Conservation (phyloP, 2,888 invertebrate species). For the Lordiphosa andalusiaca region DNA sequence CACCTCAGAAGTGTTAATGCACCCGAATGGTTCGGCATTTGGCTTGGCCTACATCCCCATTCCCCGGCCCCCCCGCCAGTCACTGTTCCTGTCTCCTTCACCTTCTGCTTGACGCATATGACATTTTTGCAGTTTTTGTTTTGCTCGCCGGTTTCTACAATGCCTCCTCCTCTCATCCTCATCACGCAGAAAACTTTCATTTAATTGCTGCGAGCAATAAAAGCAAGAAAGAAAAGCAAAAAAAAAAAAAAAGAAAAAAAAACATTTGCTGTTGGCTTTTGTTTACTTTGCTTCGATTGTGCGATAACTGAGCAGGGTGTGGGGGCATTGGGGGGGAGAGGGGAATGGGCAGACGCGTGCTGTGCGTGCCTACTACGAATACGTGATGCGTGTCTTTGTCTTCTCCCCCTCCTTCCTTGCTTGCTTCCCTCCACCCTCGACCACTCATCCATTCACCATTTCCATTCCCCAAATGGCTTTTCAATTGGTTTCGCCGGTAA, state of each 20-base stretch:
- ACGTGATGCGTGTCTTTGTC: slow-evolving; percentile 51
- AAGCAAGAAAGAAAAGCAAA: slow-evolving; percentile 29
- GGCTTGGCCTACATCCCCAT: neutral
- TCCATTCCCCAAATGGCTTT: slow-evolving; percentile 58
- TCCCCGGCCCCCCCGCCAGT: slow-evolving; percentile 8
- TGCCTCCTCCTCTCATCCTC: slow-evolving; percentile 47
- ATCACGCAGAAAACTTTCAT: slow-evolving; percentile 61
- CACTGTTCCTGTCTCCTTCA: neutral
- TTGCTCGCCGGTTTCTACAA: slow-evolving; percentile 68
- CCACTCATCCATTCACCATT: slow-evolving; percentile 33
- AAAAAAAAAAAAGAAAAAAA: slow-evolving; percentile 35
- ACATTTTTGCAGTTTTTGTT: slow-evolving; percentile 71
- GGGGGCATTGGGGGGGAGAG: slow-evolving; percentile 19
- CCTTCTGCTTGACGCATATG: slow-evolving; percentile 43
- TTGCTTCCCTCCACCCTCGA: slow-evolving; percentile 1
- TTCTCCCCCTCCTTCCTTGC: neutral
- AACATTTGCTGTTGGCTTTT: slow-evolving; percentile 62
- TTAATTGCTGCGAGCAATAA: slow-evolving; percentile 58
- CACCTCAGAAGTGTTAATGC: slow-evolving; percentile 33
- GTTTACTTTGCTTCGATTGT: slow-evolving; percentile 71
- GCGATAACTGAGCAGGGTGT: slow-evolving; percentile 24
- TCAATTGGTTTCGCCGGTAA: slow-evolving; percentile 67
- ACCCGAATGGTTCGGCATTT: slow-evolving; percentile 19
- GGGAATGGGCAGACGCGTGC: slow-evolving; percentile 43
- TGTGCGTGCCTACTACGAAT: slow-evolving; percentile 55